Base-by-base conservation (phyloP, 2,113 vertebrate species). In the Brienomyrus longianalis region DNA sequence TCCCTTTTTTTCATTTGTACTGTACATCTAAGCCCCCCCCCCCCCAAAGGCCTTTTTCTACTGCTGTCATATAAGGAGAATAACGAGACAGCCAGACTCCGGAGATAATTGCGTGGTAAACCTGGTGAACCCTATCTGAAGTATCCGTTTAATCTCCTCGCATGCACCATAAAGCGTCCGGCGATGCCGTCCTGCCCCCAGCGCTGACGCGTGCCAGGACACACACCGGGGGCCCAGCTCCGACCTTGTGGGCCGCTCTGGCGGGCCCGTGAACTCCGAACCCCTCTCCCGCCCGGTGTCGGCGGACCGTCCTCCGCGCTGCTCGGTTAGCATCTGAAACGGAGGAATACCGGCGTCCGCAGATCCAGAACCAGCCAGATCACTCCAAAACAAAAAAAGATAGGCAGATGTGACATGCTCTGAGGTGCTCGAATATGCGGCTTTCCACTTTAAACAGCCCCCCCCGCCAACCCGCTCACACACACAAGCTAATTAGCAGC, bases 151-250 rank as follows among this genome's bases (percentile, higher is more conserved):
- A 91, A 91, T 94, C 93, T 92, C 91, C 84, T 83, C 88, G 89
- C 90, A 1, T 91, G 89, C 90, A 92, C 90, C 93, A 93, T 92
- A 90, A 92, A 93, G 92, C 92, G 88, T 92, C 90, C 90, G 92
- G 91, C 93, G 90, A 91, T 90, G 91, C 70, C 90, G 91, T 91
- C 92, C 92, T 90, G 91, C 90, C 93, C 93, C 90, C 92, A 88
- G 91, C 70, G 86, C 47, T 87, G 87, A 87, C 86, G 66, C 47
- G 66, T 56, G 91, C 93, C 91, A 93, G 91, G 90, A 91, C 88
- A 88, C 90, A 48, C 89, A 54, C 74, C 52, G 88, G 39, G 87
- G 0, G 2, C 90, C 90, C 88, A 77, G 74, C 45, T 17, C 56
- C 87, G 91, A 89, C 90, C 56, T 3, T 51, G 84, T 45, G 11